These are phyloP conservation scores for Chironomus tentans DNA, from an alignment of 2,888 invertebrate genomes.

Conservation along the genomic window DNA sequence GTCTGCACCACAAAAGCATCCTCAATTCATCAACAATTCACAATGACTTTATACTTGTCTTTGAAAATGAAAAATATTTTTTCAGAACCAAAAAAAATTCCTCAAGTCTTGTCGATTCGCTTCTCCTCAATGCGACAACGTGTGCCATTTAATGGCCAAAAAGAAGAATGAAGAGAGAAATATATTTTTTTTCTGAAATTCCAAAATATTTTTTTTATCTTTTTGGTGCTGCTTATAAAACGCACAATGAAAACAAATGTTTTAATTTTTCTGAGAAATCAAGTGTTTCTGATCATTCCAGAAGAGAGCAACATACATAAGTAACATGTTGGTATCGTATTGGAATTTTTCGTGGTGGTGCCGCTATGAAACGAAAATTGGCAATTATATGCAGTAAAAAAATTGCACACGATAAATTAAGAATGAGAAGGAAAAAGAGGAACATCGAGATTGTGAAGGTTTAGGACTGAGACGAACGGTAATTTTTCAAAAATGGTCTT, in stretches of 20 bases:
- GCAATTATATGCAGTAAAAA: slow-evolving; percentile 7
- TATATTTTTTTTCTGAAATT: slow-evolving; percentile 1
- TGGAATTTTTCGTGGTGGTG: slow-evolving; percentile 7
- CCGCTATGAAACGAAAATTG: slow-evolving; percentile 11
- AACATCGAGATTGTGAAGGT: no score
- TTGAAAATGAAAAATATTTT: background rate
- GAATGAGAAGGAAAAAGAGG: no score
- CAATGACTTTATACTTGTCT: no score
- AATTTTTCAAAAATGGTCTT: no score
- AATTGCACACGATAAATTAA: background rate
- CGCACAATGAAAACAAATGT: slow-evolving; percentile 18
- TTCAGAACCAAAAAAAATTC: background rate
- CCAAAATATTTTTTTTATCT: slow-evolving; percentile 8
- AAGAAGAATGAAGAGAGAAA: background rate
- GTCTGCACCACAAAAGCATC: no score
- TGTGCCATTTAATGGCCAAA: slow-evolving; percentile 20
- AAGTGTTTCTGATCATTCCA: slow-evolving; percentile 4
- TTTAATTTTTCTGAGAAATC: slow-evolving; percentile 27
- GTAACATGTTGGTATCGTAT: slow-evolving; percentile 20
- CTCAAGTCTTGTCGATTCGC: background rate
- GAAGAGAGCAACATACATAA: background rate
- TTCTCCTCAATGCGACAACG: slow-evolving; percentile 5
- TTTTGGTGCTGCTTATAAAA: background rate
- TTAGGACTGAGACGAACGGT: no score
- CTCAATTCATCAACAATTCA: no score